Conservation (phyloP, 2,888 invertebrate species). For the Antitype chi region DNA sequence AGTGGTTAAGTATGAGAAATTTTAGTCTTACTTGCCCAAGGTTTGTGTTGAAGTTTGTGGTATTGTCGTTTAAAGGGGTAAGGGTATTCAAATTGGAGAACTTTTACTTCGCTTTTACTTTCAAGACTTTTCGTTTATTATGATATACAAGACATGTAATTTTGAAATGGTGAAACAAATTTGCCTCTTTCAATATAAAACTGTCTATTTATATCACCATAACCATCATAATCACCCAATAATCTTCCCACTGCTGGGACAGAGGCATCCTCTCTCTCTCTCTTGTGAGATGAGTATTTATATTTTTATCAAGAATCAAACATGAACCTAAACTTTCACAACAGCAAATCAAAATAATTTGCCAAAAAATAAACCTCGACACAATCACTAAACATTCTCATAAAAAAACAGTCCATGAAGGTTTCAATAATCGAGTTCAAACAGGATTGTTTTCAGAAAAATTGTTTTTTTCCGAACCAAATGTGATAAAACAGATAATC, state of each 20-base stretch:
- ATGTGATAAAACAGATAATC: conserved; percentile 59
- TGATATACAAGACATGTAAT: background rate
- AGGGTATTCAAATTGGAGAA: background rate
- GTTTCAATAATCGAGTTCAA: conserved; percentile 38
- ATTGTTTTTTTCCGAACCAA: conserved; percentile 48
- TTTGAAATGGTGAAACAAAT: background rate
- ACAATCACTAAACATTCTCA: conserved; percentile 12
- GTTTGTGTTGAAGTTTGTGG: background rate
- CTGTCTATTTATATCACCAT: too few species aligned
- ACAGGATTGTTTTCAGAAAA: conserved; percentile 39
- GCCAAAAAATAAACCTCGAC: background rate
- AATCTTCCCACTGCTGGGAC: too few species aligned
- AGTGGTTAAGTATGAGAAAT: background rate
- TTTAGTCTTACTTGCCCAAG: background rate
- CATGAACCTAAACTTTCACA: background rate
- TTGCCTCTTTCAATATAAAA: background rate
- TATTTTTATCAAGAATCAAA: background rate
- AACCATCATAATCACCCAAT: too few species aligned
- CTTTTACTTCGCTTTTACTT: background rate
- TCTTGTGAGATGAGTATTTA: background rate
- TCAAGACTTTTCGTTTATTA: background rate
- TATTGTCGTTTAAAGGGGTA: background rate
- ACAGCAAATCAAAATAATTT: background rate
- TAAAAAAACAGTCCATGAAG: conserved; percentile 25
- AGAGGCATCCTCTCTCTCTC: too few species aligned